phyloP scores from a whole-genome alignment of 2,797 vertebrate species.

The Rhabdophis nuchalis region DNA sequence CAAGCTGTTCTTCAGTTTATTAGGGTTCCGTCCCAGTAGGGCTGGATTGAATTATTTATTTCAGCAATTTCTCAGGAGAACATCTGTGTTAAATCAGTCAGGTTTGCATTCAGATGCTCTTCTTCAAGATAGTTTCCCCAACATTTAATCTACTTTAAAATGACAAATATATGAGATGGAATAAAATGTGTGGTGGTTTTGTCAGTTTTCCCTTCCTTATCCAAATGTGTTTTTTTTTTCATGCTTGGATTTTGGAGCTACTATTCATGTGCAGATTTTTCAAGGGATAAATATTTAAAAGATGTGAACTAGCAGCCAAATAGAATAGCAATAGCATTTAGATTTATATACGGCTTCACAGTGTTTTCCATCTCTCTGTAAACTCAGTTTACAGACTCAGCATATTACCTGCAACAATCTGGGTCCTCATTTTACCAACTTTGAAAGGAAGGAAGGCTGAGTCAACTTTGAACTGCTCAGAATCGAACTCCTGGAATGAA shows the following conservation, averaged over 20 bases:
- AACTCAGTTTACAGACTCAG: no score
- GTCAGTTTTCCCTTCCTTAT: constrained; percentile 22
- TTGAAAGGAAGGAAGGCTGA: no score
- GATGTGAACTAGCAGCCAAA: not conserved
- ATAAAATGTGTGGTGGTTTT: constrained; percentile 47
- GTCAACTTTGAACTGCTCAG: no score
- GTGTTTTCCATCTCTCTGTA: no score
- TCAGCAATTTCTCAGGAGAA: constrained; percentile 45
- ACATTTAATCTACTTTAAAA: constrained; percentile 55
- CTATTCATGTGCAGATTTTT: not conserved
- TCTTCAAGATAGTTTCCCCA: constrained; percentile 55
- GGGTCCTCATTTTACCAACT: no score
- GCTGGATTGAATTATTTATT: constrained; percentile 55
- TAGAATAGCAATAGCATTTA: not conserved
- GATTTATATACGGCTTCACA: no score
- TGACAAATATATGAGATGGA: constrained; percentile 42
- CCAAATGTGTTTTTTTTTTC: not conserved
- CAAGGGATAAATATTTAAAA: not conserved
- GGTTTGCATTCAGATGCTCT: constrained; percentile 55
- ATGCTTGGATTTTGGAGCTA: not conserved
- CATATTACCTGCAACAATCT: no score
- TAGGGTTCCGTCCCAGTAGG: constrained; percentile 57
- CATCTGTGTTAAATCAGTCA: constrained; percentile 48
- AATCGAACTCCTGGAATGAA: no score
- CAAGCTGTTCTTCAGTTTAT: constrained; percentile 52